phyloP scores from a whole-genome alignment of 2,113 vertebrate genomes.

The Gavialis gangeticus region DNA sequence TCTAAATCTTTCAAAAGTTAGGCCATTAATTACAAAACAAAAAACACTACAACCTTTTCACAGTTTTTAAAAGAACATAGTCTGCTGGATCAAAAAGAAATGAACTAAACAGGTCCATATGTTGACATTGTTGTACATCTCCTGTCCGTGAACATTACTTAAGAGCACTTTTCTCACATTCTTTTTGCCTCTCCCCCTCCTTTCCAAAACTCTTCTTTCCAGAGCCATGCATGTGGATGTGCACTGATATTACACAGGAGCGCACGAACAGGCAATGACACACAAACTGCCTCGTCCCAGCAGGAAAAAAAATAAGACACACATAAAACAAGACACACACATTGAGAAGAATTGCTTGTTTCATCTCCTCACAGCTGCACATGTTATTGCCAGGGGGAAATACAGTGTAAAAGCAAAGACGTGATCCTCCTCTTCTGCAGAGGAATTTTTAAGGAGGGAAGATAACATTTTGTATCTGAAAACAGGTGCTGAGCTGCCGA shows the following conservation, averaged over 20 bases:
- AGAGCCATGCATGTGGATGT: background rate
- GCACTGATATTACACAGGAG: background rate
- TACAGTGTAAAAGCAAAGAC: background rate
- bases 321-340: no score
- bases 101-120: no score
- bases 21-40: background rate
- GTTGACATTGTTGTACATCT: no score
- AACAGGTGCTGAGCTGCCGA: no score
- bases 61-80: background rate
- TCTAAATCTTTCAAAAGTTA: background rate
- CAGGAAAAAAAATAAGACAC: background rate
- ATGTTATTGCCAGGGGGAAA: background rate
- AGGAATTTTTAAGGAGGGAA: background rate
- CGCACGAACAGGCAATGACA: no score
- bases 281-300: background rate
- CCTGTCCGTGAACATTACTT: no score
- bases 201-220: background rate
- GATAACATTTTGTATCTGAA: background rate
- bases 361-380: background rate
- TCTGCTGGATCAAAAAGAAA: no score
- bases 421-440: background rate
- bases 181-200: background rate
- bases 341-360: background rate
- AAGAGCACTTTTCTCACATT: no score
- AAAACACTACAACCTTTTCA: background rate